These are phyloP conservation scores for Ophion ventricosus DNA, from an alignment of 2,888 invertebrate species.

Conservation along the genomic window DNA sequence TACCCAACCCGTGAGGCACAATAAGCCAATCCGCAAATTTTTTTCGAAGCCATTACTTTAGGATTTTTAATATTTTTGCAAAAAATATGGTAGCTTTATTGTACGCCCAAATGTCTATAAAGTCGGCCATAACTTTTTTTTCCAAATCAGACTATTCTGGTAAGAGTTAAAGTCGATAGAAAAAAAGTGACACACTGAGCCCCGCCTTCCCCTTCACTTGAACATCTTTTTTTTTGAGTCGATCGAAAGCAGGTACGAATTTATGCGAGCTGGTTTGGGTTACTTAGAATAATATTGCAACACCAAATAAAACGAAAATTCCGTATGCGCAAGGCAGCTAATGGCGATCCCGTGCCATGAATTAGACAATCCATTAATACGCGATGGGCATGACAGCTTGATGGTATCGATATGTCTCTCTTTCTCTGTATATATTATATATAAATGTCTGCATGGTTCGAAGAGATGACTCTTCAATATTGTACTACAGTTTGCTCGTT, in stretches of 20 bases:
- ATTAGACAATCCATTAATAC: constrained; percentile 15
- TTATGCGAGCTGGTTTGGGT: background rate
- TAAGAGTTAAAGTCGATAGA: too few relatives aligned
- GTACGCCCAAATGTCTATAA: too few relatives aligned
- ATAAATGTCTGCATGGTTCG: constrained; percentile 10
- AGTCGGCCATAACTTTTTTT: too few relatives aligned
- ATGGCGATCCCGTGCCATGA: constrained; percentile 18
- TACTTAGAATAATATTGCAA: background rate
- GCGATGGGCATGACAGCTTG: constrained; percentile 17
- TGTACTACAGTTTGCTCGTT: constrained; percentile 4
- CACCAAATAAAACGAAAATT: background rate
- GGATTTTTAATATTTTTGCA: too few relatives aligned
- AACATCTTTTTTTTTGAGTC: background rate
- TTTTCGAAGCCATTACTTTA: too few relatives aligned
- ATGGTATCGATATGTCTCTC: background rate
- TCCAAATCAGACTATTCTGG: too few relatives aligned
- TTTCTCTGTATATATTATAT: background rate
- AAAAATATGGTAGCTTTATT: too few relatives aligned
- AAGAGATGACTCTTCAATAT: background rate
- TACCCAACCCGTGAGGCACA: too few relatives aligned
- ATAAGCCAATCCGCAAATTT: too few relatives aligned
- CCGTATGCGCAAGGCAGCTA: background rate
- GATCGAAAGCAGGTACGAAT: background rate
- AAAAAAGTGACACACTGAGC: too few relatives aligned
- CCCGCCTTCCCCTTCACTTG: too few relatives aligned